These are phyloP conservation scores for Sceloporus undulatus DNA, from an alignment of 2,113 vertebrate genomes.

Conservation along the genomic window DNA sequence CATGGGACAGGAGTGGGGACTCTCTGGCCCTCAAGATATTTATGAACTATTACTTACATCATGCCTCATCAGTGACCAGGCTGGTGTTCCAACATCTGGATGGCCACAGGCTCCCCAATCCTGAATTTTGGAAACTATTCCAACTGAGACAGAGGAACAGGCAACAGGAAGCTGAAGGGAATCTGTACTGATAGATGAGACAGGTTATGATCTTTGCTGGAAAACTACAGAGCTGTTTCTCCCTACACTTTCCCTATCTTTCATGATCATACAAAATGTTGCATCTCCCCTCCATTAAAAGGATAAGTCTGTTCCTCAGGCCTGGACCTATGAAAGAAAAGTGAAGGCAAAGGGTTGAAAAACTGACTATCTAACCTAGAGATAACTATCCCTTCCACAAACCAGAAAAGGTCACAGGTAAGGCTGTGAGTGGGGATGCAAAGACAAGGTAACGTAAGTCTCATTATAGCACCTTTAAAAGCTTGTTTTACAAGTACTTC, in stretches of 20 bases:
- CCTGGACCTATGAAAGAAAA: neutral
- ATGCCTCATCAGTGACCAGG: neutral
- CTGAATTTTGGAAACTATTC: neutral
- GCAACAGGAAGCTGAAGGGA: neutral
- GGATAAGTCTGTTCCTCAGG: neutral
- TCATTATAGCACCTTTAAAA: conserved; percentile 17
- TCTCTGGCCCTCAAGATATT: neutral
- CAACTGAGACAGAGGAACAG: no score
- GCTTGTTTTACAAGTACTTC: neutral
- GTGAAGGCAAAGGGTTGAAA: neutral
- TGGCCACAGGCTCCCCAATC: neutral
- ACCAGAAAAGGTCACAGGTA: neutral
- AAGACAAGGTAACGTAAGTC: neutral
- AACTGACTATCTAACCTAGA: neutral
- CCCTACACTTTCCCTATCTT: neutral
- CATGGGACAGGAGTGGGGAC: no score
- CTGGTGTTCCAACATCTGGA: neutral
- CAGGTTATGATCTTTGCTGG: neutral
- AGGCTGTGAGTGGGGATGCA: neutral
- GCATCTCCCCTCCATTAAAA: neutral
- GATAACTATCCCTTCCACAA: neutral
- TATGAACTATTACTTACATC: neutral
- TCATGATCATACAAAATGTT: neutral
- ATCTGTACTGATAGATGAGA: neutral
- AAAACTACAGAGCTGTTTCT: neutral